Percentiles rank a stretch among this genome's conserved stretches.
phyloP scores from a whole-genome alignment of 1,140 invertebrate genomes.

The Ephestia elutella region DNA sequence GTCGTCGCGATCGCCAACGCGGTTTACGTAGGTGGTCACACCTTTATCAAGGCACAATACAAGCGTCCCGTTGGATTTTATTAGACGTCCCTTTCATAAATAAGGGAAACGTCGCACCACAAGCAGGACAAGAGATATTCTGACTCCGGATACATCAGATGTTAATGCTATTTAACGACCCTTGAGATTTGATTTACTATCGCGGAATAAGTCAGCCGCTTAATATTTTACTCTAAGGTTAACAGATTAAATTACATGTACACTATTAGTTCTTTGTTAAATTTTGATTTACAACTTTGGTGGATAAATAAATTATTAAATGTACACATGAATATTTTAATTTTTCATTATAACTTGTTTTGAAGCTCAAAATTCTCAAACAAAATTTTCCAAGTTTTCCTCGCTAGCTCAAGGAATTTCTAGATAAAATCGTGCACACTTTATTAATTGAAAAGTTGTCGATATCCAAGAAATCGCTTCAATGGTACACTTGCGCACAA shows the following conservation, averaged over 20 bases:
- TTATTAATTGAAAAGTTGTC: neutral
- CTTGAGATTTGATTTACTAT: neutral
- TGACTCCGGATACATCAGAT: conserved; percentile 1
- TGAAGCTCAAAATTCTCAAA: no score
- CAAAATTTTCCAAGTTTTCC: no score
- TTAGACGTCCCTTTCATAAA: conserved; percentile 56
- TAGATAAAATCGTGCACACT: no score
- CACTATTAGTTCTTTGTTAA: no score
- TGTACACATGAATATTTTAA: no score
- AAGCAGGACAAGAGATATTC: conserved; percentile 11
- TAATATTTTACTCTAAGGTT: neutral
- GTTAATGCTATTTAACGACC: conserved; percentile 3
- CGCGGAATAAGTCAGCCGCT: neutral
- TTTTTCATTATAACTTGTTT: no score
- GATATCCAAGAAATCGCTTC: neutral
- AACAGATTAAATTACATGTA: neutral
- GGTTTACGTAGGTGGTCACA: conserved; percentile 55
- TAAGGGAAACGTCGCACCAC: conserved; percentile 36
- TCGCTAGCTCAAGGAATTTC: no score
- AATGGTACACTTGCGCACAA: neutral
- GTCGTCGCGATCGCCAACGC: conserved; percentile 33
- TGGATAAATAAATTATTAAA: no score
- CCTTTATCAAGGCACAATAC: conserved; percentile 55
- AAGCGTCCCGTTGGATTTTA: conserved; percentile 48
- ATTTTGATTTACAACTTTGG: no score